Conservation (phyloP, 2,113 vertebrate species). For the Chauna torquata region DNA sequence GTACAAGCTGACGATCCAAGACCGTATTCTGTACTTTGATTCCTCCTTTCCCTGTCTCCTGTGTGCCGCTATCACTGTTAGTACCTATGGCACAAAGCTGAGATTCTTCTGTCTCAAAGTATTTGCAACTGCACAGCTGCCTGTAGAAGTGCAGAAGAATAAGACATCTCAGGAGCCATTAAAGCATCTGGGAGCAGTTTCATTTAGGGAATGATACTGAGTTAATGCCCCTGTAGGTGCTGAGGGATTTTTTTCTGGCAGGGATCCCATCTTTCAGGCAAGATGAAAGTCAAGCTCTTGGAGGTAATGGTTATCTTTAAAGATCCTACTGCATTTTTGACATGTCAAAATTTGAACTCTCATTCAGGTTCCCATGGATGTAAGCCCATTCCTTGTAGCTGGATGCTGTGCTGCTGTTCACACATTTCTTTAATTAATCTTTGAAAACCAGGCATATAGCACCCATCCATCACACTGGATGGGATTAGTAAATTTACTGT, state of each 20-base stretch:
- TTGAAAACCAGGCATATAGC: not conserved
- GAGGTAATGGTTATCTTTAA: not conserved
- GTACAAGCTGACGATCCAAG: slow-evolving; percentile 41
- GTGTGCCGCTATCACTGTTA: not conserved
- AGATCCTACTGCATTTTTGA: not conserved
- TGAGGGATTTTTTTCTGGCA: not conserved
- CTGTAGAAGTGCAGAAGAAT: not conserved
- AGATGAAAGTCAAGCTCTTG: not conserved
- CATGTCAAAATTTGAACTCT: not conserved
- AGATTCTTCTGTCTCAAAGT: not conserved
- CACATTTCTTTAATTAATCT: not conserved
- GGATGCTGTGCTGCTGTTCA: not conserved
- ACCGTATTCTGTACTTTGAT: slow-evolving; percentile 48
- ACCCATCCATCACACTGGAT: not conserved
- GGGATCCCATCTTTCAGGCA: not conserved
- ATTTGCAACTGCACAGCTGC: not conserved
- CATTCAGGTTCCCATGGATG: not conserved
- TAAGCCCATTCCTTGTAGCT: not conserved
- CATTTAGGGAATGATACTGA: not conserved
- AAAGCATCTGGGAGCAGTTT: not conserved
- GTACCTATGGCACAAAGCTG: not conserved
- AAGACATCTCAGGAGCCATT: too few species aligned
- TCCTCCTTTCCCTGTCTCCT: not conserved
- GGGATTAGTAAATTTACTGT: not conserved
- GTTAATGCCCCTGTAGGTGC: not conserved